Evolutionary conservation across 2,113 vertebrate species (phyloP), one percentile per base, ranked within the genome.

Genomic region (Hemiprocne comata): DNA sequence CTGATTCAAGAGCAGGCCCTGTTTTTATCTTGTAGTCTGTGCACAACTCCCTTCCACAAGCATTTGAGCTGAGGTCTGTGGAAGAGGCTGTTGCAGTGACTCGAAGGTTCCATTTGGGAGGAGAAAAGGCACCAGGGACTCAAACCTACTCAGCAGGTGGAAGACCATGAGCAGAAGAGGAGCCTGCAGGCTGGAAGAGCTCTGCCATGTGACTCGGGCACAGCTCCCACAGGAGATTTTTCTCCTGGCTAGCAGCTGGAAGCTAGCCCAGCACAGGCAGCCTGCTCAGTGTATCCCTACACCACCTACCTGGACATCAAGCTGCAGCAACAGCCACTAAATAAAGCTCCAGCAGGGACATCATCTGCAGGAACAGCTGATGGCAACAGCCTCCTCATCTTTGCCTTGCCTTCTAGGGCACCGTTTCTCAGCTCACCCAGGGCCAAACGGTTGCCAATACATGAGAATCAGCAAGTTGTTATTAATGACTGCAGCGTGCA

Each of bases 191-290:
- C 33, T 74, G 55, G 46, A 12, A 70, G 23, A 33, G 18, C 61
- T 70, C 17, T 53, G 34, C 34, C 6, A 3, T 2, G 0, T 46
- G 20, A 24, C 20, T 8, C 28, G n/a, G 14, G 12, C 16, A 54
- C 10, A 34, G 21, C 7, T 80, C 34, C 34, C 75, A 66, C 5
- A 70, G 28, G 38, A 31, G 5, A 25, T 82, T 42, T 61, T 78
- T n/a, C 60, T 55, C 23, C 29, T 46, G 33, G 17, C 26, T n/a
- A 38, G 55, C 46, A 85, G 53, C 57, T 53, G 11, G 44, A 61
- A 24, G 26, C 0, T 0, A 62, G 57, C 2, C 1, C 2, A 73
- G 46, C n/a, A 53, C 23, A 31, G 51, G 17, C 11, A 57, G 25
- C 8, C 6, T 21, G 21, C 36, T 34, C 33, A 17, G 7, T 21